Conservation (phyloP, 2,113 vertebrate genomes). For the Spheniscus mendiculus region DNA sequence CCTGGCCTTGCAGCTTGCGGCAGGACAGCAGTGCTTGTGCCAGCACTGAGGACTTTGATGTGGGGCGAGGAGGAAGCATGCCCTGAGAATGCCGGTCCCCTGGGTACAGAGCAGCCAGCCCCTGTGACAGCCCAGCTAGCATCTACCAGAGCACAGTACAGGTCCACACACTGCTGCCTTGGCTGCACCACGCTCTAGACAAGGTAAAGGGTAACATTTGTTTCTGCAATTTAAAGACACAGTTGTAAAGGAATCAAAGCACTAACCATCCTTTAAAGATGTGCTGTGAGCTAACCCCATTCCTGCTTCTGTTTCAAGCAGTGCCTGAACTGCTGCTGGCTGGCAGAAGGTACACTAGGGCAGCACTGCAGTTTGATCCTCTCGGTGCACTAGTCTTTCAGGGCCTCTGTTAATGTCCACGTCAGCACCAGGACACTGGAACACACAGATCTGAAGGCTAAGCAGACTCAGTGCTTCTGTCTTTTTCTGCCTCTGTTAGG, state of each 20-base stretch:
- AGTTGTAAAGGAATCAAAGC: background rate
- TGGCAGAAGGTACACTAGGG: background rate
- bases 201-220: background rate
- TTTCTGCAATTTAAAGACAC: accelerated
- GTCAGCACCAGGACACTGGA: accelerated
- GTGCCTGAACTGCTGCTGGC: background rate
- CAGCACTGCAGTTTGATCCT: background rate
- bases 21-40: background rate
- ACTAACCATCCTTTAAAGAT: background rate
- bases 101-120: background rate
- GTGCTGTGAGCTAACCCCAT: background rate
- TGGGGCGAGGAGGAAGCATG: background rate
- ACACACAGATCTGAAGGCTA: background rate
- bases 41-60: background rate
- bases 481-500: background rate
- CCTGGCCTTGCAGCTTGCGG: background rate
- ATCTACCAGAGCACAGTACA: background rate
- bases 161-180: accelerated
- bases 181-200: accelerated
- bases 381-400: background rate
- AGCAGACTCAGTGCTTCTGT: accelerated
- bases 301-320: background rate
- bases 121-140: background rate
- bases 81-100: accelerated
- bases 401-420: accelerated